These are phyloP conservation scores for Automeris io DNA, from an alignment of 2,888 invertebrate species.

Conservation along the genomic window DNA sequence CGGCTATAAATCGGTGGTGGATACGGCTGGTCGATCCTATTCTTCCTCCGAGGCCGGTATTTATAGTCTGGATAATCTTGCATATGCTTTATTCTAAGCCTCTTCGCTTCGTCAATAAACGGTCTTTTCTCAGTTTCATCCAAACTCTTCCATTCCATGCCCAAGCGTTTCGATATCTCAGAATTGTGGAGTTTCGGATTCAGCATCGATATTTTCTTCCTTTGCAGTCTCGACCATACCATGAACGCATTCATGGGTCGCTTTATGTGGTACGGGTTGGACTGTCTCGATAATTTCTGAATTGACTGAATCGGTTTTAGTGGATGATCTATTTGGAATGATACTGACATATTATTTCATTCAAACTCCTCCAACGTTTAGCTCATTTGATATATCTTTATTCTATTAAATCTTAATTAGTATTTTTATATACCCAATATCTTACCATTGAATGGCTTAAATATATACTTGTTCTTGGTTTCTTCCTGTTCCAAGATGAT, in stretches of 20 bases:
- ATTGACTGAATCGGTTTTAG: conserved; percentile 37
- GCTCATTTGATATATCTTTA: too few species aligned
- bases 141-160: conserved; percentile 90
- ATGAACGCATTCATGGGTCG: conserved; percentile 99
- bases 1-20: conserved; percentile 44
- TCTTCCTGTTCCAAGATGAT: too few species aligned
- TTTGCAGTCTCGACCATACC: conserved; percentile 96
- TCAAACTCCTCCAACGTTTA: too few species aligned
- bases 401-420: too few species aligned
- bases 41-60: conserved; percentile 80
- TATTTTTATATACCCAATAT: too few species aligned
- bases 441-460: too few species aligned
- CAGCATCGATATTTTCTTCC: conserved; percentile 88
- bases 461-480: too few species aligned
- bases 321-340: conserved; percentile 45
- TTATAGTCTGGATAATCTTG: conserved; percentile 85
- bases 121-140: conserved; percentile 88
- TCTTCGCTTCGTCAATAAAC: conserved; percentile 93
- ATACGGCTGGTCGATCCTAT: conserved; percentile 62
- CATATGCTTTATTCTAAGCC: conserved; percentile 83
- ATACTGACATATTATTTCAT: too few species aligned
- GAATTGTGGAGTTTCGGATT: conserved; percentile 88
- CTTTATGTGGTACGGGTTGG: conserved; percentile 86
- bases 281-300: conserved; percentile 72
- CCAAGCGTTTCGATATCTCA: conserved; percentile 88